Conservation (phyloP, 1,140 invertebrate genomes). For the Cherax quadricarinatus region DNA sequence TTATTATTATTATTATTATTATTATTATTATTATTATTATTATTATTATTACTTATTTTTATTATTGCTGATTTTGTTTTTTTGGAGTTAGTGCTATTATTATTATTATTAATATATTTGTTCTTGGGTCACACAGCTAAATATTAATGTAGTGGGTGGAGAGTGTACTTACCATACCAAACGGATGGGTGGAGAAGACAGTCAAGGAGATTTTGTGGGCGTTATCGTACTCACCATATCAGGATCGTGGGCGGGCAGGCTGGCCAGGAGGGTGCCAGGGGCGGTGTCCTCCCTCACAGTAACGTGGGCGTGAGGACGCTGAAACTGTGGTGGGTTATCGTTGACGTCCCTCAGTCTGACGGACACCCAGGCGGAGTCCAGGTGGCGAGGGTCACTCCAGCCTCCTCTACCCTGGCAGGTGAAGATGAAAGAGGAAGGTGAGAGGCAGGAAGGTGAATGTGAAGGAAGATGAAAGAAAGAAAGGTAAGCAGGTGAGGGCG, state of each 20-base stretch:
- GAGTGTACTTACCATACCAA: too few relatives aligned
- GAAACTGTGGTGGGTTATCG: background rate
- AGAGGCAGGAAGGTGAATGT: background rate
- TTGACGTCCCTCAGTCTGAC: background rate
- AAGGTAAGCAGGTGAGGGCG: background rate
- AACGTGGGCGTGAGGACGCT: background rate
- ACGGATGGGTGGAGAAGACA: too few relatives aligned
- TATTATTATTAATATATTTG: too few relatives aligned
- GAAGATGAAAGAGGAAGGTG: background rate
- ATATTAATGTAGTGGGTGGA: too few relatives aligned
- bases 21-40: too few relatives aligned
- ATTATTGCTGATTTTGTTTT: too few relatives aligned
- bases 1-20: too few relatives aligned
- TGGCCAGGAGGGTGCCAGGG: background rate
- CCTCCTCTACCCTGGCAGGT: background rate
- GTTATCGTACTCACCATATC: background rate
- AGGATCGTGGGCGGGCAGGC: background rate
- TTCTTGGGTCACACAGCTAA: too few relatives aligned
- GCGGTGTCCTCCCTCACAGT: background rate
- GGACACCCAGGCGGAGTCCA: background rate
- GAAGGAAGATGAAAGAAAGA: background rate
- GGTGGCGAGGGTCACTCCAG: background rate
- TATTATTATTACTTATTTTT: too few relatives aligned
- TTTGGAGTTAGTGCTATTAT: too few relatives aligned
- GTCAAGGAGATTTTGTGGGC: too few relatives aligned